Evolutionary conservation across 2,113 vertebrate species (phyloP).

Genomic region (Nothobranchius furzeri): DNA sequence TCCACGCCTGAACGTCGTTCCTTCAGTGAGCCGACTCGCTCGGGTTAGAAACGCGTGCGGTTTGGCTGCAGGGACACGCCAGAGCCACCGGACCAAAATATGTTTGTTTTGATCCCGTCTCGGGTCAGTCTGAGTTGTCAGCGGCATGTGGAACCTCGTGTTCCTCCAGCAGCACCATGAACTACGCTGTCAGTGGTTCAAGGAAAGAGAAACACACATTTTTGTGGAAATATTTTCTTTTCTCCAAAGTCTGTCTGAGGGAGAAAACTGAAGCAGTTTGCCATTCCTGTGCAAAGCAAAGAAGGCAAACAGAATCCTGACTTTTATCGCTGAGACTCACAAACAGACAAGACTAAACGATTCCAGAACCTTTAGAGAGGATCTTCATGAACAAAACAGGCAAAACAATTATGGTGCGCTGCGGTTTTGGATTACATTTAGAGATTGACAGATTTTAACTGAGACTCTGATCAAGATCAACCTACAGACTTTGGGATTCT

Average conservation of each 20-base stretch:
- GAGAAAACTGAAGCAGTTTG: too few relatives aligned
- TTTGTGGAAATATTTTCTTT: conserved; percentile 43
- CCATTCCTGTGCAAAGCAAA: too few relatives aligned
- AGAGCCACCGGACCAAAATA: conserved; percentile 4
- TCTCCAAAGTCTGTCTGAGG: too few relatives aligned
- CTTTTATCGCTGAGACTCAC: too few relatives aligned
- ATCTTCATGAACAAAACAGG: too few relatives aligned
- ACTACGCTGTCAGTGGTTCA: conserved; percentile 16
- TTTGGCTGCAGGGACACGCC: conserved; percentile 24
- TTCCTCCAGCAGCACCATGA: conserved; percentile 30
- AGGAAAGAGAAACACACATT: conserved; percentile 31
- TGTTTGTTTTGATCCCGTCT: conserved; percentile 31
- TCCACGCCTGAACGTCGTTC: background rate
- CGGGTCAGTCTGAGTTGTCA: conserved; percentile 8
- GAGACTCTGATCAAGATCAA: conserved; percentile 10
- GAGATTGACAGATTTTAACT: background rate
- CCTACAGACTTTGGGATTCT: conserved; percentile 16
- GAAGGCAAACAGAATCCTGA: too few relatives aligned
- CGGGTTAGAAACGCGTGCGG: conserved; percentile 6
- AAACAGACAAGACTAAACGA: too few relatives aligned
- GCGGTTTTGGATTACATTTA: background rate
- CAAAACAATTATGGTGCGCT: background rate
- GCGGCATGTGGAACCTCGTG: conserved; percentile 17
- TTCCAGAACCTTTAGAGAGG: too few relatives aligned
- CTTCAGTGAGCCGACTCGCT: conserved; percentile 27